phyloP scores from a whole-genome alignment of 2,797 vertebrate genomes.

The Sebastolobus altivelis region DNA sequence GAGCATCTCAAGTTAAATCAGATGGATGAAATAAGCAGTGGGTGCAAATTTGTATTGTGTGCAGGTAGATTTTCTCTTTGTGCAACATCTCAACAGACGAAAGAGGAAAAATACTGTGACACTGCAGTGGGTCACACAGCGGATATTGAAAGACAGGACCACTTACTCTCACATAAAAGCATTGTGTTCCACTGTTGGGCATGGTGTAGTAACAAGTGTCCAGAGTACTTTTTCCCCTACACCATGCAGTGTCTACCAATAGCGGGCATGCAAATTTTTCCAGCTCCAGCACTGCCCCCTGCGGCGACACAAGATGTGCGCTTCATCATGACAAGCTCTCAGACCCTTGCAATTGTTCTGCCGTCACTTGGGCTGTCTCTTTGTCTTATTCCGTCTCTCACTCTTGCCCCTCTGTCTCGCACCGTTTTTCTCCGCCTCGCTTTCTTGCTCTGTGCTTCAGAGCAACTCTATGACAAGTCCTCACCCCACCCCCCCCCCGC shows the following conservation, averaged over 20 bases:
- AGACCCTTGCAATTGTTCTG: slow-evolving; percentile 43
- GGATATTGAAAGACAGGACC: neutral
- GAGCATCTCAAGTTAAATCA: neutral
- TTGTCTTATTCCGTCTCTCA: slow-evolving; percentile 36
- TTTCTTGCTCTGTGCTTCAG: slow-evolving; percentile 25
- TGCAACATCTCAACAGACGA: neutral
- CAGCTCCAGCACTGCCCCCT: slow-evolving; percentile 10
- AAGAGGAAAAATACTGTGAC: neutral
- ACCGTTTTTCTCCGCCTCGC: slow-evolving; percentile 9
- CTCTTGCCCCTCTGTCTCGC: slow-evolving; percentile 10
- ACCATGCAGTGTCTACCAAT: slow-evolving; percentile 1
- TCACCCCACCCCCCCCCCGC: slow-evolving; percentile 10
- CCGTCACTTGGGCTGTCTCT: slow-evolving; percentile 48
- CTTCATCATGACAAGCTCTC: slow-evolving; percentile 46
- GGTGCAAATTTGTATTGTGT: neutral
- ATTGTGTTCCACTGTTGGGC: neutral
- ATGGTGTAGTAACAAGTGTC: slow-evolving; percentile 3
- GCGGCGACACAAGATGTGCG: slow-evolving; percentile 33
- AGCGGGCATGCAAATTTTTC: slow-evolving; percentile 27
- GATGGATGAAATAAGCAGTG: neutral
- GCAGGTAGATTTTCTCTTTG: neutral
- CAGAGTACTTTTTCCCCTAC: slow-evolving; percentile 4
- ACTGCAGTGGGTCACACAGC: neutral
- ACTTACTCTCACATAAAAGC: slow-evolving; percentile 1
- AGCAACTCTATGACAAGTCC: slow-evolving; percentile 42